Percentiles rank a stretch among this genome's conserved stretches.
phyloP scores from a whole-genome alignment of 2,888 invertebrate species.

The Scrobipalpa costella region DNA sequence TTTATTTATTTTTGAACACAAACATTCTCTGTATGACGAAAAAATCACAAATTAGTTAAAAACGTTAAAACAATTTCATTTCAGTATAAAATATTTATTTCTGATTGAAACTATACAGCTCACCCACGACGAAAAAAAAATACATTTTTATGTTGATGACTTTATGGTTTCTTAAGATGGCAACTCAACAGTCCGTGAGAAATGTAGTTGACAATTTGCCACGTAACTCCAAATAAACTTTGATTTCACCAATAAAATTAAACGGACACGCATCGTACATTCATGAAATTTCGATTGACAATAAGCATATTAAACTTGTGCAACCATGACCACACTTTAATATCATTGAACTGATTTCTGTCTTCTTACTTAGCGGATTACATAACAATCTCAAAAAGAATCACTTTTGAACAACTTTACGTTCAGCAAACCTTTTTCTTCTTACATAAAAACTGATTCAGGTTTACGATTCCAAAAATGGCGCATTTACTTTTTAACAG shows the following conservation, averaged over 20 bases:
- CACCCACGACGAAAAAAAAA: too few species aligned
- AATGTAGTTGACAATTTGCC: background rate
- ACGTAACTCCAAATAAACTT: background rate
- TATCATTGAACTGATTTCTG: constrained; percentile 18
- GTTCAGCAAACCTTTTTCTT: constrained; percentile 1
- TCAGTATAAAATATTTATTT: too few species aligned
- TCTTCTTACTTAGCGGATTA: constrained; percentile 5
- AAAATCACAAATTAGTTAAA: too few species aligned
- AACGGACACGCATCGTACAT: constrained; percentile 4
- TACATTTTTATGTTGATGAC: too few species aligned
- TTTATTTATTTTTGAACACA: too few species aligned
- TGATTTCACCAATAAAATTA: background rate
- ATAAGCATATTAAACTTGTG: constrained; percentile 8
- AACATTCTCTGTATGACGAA: too few species aligned
- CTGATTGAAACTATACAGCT: too few species aligned
- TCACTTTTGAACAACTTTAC: constrained; percentile 8
- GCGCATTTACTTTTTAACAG: constrained; percentile 1
- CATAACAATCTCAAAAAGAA: constrained; percentile 7
- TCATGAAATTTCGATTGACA: background rate
- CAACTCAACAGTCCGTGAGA: background rate
- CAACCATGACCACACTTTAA: constrained; percentile 7
- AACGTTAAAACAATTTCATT: too few species aligned
- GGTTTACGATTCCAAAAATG: constrained; percentile 16
- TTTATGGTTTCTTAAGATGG: too few species aligned
- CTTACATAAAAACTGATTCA: constrained; percentile 16